Percentiles rank a stretch among this genome's conserved stretches.
phyloP scores from a whole-genome alignment of 2,888 invertebrate species.

The Nemotelus nigrinus region DNA sequence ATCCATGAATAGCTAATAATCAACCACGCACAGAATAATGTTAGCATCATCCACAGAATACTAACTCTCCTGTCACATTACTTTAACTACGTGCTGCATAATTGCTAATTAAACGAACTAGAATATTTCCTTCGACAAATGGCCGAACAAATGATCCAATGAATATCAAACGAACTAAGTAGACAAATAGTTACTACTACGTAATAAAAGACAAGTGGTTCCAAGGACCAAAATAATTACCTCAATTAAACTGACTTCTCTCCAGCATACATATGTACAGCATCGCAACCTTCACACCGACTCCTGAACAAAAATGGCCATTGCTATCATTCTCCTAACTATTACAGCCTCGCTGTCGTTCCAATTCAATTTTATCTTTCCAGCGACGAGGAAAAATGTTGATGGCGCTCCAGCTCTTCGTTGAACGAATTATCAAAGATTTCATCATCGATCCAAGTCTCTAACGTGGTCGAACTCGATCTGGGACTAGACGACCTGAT shows the following conservation, averaged over 20 bases:
- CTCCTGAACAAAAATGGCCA: neutral
- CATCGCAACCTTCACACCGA: neutral
- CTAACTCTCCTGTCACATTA: no score
- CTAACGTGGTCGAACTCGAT: constrained; percentile 63
- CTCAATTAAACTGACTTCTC: neutral
- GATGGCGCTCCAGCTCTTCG: constrained; percentile 54
- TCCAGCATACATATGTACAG: no score
- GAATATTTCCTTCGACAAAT: no score
- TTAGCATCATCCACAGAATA: no score
- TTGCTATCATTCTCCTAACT: neutral
- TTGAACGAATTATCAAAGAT: constrained; percentile 56
- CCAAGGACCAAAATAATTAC: constrained; percentile 21
- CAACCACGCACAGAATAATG: no score
- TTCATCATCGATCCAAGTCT: constrained; percentile 64
- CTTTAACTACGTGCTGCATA: no score
- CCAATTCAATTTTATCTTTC: constrained; percentile 45
- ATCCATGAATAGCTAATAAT: no score
- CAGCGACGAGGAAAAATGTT: constrained; percentile 47
- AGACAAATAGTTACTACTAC: neutral
- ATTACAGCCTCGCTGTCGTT: neutral
- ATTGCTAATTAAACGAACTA: no score
- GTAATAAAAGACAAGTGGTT: constrained; percentile 1
- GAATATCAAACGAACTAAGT: neutral
- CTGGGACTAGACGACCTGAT: constrained; percentile 59
- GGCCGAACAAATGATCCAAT: no score